A percentile compares a stretch with the other conserved stretches of the same genome.
Evolutionary conservation across 2,797 vertebrate genomes (phyloP).

Genomic region (Microchirus variegatus): DNA sequence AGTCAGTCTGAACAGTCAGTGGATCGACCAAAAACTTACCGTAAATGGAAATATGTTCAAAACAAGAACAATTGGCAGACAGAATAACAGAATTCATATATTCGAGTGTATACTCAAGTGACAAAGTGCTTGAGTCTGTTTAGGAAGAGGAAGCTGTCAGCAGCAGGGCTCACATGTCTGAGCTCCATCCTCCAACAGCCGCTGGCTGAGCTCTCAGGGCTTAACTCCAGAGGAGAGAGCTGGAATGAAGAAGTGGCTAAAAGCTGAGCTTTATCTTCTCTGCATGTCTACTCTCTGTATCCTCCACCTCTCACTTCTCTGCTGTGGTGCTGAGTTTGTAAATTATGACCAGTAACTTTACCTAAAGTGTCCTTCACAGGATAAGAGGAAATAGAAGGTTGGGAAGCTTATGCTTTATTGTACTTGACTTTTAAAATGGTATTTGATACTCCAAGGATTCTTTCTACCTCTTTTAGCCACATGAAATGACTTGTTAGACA

Average conservation of each 20-base stretch:
- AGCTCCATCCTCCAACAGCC: conserved; percentile 45
- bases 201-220: conserved; percentile 30
- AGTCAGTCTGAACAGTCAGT: conserved; percentile 37
- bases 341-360: conserved; percentile 37
- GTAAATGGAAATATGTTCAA: not conserved
- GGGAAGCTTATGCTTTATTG: not conserved
- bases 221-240: conserved; percentile 42
- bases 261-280: conserved; percentile 36
- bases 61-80: conserved; percentile 13
- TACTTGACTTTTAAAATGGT: conserved; percentile 3
- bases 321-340: conserved; percentile 16
- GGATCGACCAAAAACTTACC: conserved; percentile 56
- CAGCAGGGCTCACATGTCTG: conserved; percentile 40
- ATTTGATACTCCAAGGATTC: not conserved
- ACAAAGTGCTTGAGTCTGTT: conserved; percentile 26
- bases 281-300: conserved; percentile 24
- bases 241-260: conserved; percentile 44
- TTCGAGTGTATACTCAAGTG: conserved; percentile 12
- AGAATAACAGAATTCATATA: conserved; percentile 14
- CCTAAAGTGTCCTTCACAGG: conserved; percentile 20
- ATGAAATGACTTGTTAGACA: conserved; percentile 18
- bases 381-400: not conserved
- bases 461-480: conserved; percentile 1
- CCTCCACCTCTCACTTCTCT: conserved; percentile 21
- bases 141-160: conserved; percentile 39